phyloP scores from a whole-genome alignment of 2,888 invertebrate species.

The Amphiduros pacificus region DNA sequence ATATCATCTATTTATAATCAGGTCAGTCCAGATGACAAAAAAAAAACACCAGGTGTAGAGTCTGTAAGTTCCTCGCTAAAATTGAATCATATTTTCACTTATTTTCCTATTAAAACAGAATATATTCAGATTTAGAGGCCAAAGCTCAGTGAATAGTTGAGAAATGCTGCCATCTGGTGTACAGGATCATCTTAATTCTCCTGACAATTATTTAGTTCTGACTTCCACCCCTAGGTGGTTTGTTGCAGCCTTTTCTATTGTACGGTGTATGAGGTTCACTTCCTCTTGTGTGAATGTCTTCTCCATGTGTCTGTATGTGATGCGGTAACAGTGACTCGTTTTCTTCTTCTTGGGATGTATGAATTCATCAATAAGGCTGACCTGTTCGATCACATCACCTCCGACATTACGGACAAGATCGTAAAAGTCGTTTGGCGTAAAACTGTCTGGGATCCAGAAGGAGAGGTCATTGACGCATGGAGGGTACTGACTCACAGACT shows the following conservation, averaged over 20 bases:
- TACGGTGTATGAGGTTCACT: slow-evolving; percentile 79
- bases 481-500: slow-evolving; percentile 81
- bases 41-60: too few relatives aligned
- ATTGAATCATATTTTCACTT: too few relatives aligned
- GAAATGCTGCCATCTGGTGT: too few relatives aligned
- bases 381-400: slow-evolving; percentile 93
- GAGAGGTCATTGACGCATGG: slow-evolving; percentile 90
- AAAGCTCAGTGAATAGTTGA: too few relatives aligned
- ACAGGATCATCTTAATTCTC: too few relatives aligned
- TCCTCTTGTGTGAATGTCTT: slow-evolving; percentile 83
- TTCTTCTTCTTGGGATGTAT: slow-evolving; percentile 79
- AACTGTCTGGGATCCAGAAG: slow-evolving; percentile 84
- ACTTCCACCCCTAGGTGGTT: slow-evolving; percentile 62
- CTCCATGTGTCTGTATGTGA: slow-evolving; percentile 91
- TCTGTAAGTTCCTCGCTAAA: too few relatives aligned
- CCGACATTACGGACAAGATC: slow-evolving; percentile 86
- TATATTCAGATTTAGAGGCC: too few relatives aligned
- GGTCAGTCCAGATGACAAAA: too few relatives aligned
- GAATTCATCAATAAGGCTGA: slow-evolving; percentile 82
- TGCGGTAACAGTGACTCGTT: slow-evolving; percentile 86
- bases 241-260: slow-evolving; percentile 69
- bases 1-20: too few relatives aligned
- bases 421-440: slow-evolving; percentile 65
- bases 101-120: too few relatives aligned
- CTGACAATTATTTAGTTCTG: too few relatives aligned